Conservation (phyloP, 2,113 vertebrate genomes). For the Columbina picui region DNA sequence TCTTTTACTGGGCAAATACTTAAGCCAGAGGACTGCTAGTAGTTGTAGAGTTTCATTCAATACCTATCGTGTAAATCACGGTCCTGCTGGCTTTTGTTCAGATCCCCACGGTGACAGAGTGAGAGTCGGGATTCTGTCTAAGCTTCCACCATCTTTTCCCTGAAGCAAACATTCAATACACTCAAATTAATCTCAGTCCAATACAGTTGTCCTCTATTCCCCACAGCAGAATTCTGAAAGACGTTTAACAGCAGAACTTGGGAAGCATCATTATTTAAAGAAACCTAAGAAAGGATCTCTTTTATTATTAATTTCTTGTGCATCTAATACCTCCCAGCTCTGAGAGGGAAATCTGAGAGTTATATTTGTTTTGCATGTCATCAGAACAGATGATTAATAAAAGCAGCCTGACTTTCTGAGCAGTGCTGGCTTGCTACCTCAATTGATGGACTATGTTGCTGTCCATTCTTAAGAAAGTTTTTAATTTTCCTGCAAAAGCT, state of each 20-base stretch:
- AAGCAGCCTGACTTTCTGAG: not conserved
- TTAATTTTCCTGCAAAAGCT: not conserved
- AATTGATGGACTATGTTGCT: not conserved
- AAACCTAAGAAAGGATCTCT: not conserved
- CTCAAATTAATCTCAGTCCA: not conserved
- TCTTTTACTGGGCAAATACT: not conserved
- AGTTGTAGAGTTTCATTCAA: not conserved
- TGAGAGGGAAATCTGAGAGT: not conserved
- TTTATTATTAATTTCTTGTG: not conserved
- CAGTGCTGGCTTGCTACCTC: not conserved
- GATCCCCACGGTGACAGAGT: not conserved
- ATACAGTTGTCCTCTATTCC: not conserved
- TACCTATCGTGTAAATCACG: not conserved
- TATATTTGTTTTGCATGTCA: not conserved
- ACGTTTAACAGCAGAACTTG: not conserved
- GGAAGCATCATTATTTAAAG: not conserved
- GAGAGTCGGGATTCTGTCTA: not conserved
- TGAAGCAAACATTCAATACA: not conserved
- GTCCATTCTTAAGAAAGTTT: not conserved
- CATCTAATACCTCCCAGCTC: not conserved
- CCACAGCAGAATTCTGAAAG: not conserved
- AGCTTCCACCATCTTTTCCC: not conserved
- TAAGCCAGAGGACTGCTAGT: not conserved
- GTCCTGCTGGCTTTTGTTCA: not conserved
- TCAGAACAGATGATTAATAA: not conserved